Base-by-base conservation (phyloP, 2,888 invertebrate genomes). In the Caenorhabditis japonica region DNA sequence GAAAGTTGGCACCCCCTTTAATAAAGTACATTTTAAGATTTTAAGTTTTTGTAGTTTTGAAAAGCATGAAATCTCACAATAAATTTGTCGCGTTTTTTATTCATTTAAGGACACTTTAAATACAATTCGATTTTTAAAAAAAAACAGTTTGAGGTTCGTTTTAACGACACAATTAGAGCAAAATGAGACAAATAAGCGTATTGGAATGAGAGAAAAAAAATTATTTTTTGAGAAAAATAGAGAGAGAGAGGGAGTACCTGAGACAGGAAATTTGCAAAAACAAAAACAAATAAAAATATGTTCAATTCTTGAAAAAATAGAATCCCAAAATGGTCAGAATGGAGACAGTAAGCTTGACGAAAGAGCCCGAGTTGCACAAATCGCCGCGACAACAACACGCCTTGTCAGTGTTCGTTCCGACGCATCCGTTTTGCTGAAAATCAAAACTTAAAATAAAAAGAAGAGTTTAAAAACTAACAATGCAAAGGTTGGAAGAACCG, bases 311-410 rank as follows among this genome's bases (percentile, higher is more conserved):
- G 51, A 66, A 61, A 33, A 60, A 61, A 19, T 51, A 73, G 17
- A 73, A 39, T 15, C 49, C 60, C 23, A 73, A 25, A 19, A 73
- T 8, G 15, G 73, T 66, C 19, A 59, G 25, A 38, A 73, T 19
- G n/a, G 73, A 66, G 21, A 41, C 60, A 5, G 66, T 56, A 30
- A 73, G 39, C 23, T 66, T 66, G 38, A 51, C 59, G 15, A 60
- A 44, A 7, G 66, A 66, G 0, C 73, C 51, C 0, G 71, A 71
- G 51, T 80, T 80, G 62, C 79, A 80, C 33, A 71, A 74, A 8
- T 80, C 76, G 30, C 72, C 75, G 34, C 58, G 59, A 52, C 79
- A 80, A 55, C 79, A 80, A 62, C 79, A 80, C 30, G 75, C 74
- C 52, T 69, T 64, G 52, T 80, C 77, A 25, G 62, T 70, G 38